A percentile compares a stretch with the other conserved stretches of the same genome.
phyloP scores from a whole-genome alignment of 2,797 vertebrate genomes.

The Anas capensis region DNA sequence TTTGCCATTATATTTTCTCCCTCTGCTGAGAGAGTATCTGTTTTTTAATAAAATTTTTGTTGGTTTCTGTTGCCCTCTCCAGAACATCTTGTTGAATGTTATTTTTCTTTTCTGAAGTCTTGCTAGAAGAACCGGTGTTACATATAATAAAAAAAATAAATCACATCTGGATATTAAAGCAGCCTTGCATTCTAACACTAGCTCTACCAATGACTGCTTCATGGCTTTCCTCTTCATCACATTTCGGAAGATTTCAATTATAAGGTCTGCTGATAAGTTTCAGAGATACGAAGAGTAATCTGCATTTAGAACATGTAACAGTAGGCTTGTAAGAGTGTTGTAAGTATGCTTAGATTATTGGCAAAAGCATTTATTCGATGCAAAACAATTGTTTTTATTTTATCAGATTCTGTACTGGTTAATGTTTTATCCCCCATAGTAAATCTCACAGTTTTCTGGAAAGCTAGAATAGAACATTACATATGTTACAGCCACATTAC shows the following conservation, averaged over 20 bases:
- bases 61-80: neutral
- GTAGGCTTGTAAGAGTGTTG: neutral
- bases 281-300: neutral
- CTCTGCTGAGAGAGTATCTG: neutral
- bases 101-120: neutral
- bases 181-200: neutral
- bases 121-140: neutral
- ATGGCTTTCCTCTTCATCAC: neutral
- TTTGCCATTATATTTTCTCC: neutral
- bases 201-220: neutral
- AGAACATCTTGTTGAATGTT: neutral
- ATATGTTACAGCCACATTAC: too few relatives aligned
- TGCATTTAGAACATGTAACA: neutral
- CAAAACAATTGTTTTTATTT: neutral
- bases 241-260: neutral
- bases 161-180: neutral
- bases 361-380: neutral
- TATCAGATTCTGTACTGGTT: neutral
- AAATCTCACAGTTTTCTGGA: neutral
- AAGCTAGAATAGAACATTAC: neutral
- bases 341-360: neutral
- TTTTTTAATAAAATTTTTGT: neutral
- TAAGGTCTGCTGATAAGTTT: neutral
- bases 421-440: neutral
- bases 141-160: neutral